Conservation (phyloP, 2,888 invertebrate genomes). For the Drosophila mayaguana region DNA sequence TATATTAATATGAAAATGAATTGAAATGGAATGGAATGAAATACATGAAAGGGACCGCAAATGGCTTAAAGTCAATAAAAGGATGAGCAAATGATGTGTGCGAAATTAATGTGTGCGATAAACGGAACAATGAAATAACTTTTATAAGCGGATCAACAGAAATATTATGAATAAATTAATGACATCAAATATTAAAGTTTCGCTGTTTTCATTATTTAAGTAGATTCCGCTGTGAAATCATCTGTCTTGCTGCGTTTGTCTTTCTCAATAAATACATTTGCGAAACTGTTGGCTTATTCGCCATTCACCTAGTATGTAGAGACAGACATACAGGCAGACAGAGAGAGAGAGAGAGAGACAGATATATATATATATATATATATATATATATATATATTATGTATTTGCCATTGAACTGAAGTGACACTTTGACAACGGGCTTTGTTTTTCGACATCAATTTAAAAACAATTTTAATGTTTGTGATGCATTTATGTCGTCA, state of each 20-base stretch:
- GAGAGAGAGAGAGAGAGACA: too few species aligned
- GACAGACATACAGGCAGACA: too few species aligned
- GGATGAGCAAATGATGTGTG: conserved; percentile 62
- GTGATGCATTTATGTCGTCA: conserved; percentile 50
- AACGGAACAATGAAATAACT: conserved; percentile 7
- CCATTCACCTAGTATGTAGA: neutral
- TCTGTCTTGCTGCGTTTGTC: neutral
- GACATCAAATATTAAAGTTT: neutral
- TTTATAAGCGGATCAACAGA: neutral
- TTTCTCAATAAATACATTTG: neutral
- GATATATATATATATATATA: too few species aligned
- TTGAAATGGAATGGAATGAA: conserved; percentile 26
- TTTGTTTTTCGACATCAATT: conserved; percentile 50
- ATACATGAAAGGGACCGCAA: conserved; percentile 40
- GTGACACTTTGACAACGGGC: conserved; percentile 28
- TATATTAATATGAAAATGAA: conserved; percentile 42
- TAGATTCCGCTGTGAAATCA: neutral
- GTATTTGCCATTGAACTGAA: conserved; percentile 19
- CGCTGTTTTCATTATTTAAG: neutral
- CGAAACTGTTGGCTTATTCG: neutral
- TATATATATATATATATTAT: neutral
- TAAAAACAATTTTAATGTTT: conserved; percentile 56
- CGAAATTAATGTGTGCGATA: conserved; percentile 48
- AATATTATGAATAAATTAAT: neutral
- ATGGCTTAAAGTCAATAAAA: conserved; percentile 55